These are phyloP conservation scores for Lepidocolaptes lacrymiger DNA, from an alignment of 2,797 vertebrate species.

Conservation along the genomic window DNA sequence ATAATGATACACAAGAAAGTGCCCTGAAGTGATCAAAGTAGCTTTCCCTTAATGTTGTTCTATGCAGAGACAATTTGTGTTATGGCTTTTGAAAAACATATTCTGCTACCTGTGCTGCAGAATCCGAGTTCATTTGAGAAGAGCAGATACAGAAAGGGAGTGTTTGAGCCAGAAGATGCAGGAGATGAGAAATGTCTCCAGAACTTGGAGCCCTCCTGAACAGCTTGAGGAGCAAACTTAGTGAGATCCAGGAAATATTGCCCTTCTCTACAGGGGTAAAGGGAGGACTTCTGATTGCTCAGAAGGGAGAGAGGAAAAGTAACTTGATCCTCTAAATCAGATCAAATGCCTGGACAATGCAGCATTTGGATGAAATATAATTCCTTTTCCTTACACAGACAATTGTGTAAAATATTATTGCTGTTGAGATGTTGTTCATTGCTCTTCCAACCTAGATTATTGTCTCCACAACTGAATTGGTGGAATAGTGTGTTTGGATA, in stretches of 20 bases:
- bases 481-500: neutral
- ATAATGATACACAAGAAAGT: neutral
- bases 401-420: neutral
- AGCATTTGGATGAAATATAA: neutral
- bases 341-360: neutral
- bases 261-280: accelerated
- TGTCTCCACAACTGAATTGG: neutral
- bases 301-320: neutral
- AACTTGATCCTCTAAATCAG: neutral
- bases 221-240: neutral
- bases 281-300: neutral
- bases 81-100: neutral
- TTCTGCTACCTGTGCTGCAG: neutral
- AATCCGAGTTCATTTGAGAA: neutral
- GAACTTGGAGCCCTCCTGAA: neutral
- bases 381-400: neutral
- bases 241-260: neutral
- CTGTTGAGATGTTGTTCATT: neutral
- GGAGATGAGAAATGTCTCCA: neutral
- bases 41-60: neutral
- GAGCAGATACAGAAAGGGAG: neutral
- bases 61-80: neutral
- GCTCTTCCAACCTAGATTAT: neutral
- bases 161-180: neutral
- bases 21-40: neutral